Conservation (phyloP, 1,140 invertebrate species). For the Temnothorax nylanderi region DNA sequence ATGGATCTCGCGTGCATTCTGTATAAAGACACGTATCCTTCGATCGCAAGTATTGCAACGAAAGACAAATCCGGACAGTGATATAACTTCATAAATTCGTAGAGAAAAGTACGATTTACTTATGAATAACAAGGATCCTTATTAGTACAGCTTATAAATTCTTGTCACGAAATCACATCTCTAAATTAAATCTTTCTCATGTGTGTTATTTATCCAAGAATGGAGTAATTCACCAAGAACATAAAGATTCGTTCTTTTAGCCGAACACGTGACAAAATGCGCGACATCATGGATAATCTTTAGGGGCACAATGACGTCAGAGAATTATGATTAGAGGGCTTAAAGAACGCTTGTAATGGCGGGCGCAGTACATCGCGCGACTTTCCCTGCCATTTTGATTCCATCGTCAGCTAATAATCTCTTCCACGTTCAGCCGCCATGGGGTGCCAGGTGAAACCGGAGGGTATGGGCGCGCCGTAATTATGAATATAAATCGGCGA, state of each 20-base stretch:
- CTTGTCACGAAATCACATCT: not conserved
- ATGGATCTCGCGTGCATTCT: not conserved
- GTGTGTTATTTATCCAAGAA: not conserved
- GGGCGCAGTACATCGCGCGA: slow-evolving; percentile 65
- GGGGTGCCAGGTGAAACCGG: slow-evolving; percentile 76
- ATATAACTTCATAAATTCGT: not conserved
- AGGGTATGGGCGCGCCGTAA: slow-evolving; percentile 73
- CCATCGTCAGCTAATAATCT: slow-evolving; percentile 80
- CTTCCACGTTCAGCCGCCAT: slow-evolving; percentile 68
- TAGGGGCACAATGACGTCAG: slow-evolving; percentile 36
- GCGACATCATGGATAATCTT: not conserved
- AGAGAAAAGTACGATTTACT: not conserved
- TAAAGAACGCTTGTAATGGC: slow-evolving; percentile 48
- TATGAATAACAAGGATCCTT: not conserved
- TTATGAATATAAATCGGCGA: slow-evolving; percentile 85
- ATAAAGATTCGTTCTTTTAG: not conserved
- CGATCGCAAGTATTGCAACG: not conserved
- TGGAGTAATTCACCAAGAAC: not conserved
- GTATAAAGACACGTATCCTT: not conserved
- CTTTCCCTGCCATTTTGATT: slow-evolving; percentile 76
- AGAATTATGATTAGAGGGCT: slow-evolving; percentile 58
- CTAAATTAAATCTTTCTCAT: not conserved
- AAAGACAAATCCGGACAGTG: not conserved
- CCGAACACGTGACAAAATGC: not conserved
- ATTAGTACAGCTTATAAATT: not conserved